Base-by-base conservation (phyloP, 2,888 invertebrate species). In the Brachypalpus laphriformis region DNA sequence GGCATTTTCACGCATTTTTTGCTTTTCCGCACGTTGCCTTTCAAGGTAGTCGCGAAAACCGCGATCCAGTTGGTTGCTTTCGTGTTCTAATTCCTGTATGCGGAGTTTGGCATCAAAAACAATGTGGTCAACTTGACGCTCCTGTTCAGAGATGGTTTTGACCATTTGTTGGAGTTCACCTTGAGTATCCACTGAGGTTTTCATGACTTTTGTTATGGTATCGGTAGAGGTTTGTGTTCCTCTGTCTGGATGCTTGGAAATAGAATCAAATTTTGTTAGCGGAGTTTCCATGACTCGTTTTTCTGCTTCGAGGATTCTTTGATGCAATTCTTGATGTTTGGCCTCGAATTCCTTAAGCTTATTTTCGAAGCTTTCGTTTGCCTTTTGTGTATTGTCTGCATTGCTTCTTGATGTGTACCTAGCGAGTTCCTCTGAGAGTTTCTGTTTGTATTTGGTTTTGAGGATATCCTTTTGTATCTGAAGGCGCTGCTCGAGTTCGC, bases 61-160 rank as follows among this genome's bases (percentile, higher is more conserved):
- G 57, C 89, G 87, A 78, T 92, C 91, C 42, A 92, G 78, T 80
- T 90, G 87, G 86, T 90, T 89, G 74, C 91, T 91, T 87, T 92
- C 91, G 54, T 89, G 85, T 76, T 92, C 92, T 42, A 92, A 77
- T 85, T 91, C 89, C 68, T 89, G 88, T 68, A 92, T 89, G 7
- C 91, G 91, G 40, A 88, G 86, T 80, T 89, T 90, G 7, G 90
- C 89, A 74, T 89, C 89, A 40, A 87, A 88, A 0, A 90, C 88
- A 7, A 89, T 89, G 25, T 88, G 86, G 75, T 89, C 89, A 3
- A 89, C 87, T 18, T 88, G 88, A 16, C 87, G 88, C 25, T 89
- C 89, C 16, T 88, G 87, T 20, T 88, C 85, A 1, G 87, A 82
- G 25, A 89, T 87, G 37, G 75, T 87, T 71, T 86, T 81, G 0